Evolutionary conservation across 2,113 vertebrate genomes (phyloP).

Genomic region (Myrmecobius fasciatus): DNA sequence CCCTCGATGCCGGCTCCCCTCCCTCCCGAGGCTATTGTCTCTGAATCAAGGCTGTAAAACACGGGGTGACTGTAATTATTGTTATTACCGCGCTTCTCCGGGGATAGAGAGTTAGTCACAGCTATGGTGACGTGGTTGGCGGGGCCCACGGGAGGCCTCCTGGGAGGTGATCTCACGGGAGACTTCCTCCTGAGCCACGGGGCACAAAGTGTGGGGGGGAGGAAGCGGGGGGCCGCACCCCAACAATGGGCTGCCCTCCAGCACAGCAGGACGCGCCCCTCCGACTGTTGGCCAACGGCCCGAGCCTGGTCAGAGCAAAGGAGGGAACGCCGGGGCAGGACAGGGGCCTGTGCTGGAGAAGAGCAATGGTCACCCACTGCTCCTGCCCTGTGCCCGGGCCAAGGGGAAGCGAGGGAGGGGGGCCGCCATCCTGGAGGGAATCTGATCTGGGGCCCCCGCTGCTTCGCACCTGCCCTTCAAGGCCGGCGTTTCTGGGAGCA

Average conservation of each 20-base stretch:
- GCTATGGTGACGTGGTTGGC: not conserved
- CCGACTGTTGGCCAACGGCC: too few species aligned
- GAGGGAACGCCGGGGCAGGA: too few species aligned
- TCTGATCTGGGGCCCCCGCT: not conserved
- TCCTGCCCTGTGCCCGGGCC: too few species aligned
- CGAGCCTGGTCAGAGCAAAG: not conserved
- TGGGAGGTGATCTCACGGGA: not conserved
- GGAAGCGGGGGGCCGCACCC: not conserved
- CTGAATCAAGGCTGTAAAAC: slow-evolving; percentile 29
- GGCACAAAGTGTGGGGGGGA: not conserved
- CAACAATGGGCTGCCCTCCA: not conserved
- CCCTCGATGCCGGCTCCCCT: not conserved
- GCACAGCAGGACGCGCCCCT: not conserved
- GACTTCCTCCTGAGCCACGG: not conserved
- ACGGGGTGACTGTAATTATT: slow-evolving; percentile 47
- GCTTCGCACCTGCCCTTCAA: not conserved
- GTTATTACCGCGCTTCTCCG: slow-evolving; percentile 15
- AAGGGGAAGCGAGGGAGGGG: fast-evolving
- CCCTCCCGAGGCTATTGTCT: not conserved
- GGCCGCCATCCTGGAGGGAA: not conserved
- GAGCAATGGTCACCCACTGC: not conserved
- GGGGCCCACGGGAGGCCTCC: not conserved
- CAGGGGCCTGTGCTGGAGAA: not conserved
- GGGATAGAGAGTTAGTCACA: slow-evolving; percentile 50
- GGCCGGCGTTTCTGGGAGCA: slow-evolving; percentile 1